These are phyloP conservation scores for Eupithecia exiguata DNA, from an alignment of 2,888 invertebrate species.

Conservation along the genomic window DNA sequence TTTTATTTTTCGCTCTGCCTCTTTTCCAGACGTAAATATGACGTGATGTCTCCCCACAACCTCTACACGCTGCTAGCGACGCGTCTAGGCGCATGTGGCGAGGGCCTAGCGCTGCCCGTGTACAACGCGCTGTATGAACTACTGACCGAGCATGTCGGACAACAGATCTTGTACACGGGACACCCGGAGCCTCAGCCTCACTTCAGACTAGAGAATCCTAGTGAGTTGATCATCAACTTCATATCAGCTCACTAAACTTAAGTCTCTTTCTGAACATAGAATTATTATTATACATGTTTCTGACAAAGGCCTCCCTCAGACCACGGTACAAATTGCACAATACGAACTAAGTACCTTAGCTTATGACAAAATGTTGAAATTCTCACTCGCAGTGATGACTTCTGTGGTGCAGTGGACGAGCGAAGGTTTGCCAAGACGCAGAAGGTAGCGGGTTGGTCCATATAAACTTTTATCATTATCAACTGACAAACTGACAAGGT, in stretches of 20 bases:
- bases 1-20: too few species aligned
- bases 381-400: too few species aligned
- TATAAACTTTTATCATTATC: too few species aligned
- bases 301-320: too few species aligned
- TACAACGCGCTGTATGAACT: conserved; percentile 99
- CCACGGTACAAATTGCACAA: too few species aligned
- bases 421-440: too few species aligned
- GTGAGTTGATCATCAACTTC: conserved; percentile 81
- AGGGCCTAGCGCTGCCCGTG: conserved; percentile 95
- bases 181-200: conserved; percentile 98
- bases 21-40: conserved; percentile 94
- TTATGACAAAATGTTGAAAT: too few species aligned
- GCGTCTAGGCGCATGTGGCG: conserved; percentile 88
- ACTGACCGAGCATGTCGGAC: conserved; percentile 98
- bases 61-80: conserved; percentile 98
- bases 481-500: too few species aligned
- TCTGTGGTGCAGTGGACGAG: too few species aligned
- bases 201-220: conserved; percentile 97
- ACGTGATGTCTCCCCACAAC: conserved; percentile 99
- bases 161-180: conserved; percentile 95
- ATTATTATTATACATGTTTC: too few species aligned
- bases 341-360: too few species aligned
- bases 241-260: neutral
- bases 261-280: neutral
- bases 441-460: too few species aligned